Conservation (phyloP, 1,140 invertebrate genomes). For the Holotrichia oblita region DNA sequence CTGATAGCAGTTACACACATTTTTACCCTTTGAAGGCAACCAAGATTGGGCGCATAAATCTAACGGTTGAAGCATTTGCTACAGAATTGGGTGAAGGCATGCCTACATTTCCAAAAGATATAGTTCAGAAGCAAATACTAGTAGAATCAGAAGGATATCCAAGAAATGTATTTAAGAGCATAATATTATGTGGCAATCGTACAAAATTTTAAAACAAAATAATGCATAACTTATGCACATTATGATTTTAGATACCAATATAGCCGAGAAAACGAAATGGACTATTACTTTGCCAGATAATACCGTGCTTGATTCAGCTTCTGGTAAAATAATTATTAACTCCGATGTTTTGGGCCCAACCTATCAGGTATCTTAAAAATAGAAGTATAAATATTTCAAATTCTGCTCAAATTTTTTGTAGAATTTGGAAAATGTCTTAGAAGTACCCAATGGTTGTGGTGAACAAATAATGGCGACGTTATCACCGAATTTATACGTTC, state of each 20-base stretch:
- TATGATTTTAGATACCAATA: conserved; percentile 28
- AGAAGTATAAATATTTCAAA: too few species aligned
- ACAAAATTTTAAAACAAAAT: not conserved
- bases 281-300: conserved; percentile 57
- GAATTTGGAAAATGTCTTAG: conserved; percentile 67
- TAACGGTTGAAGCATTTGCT: conserved; percentile 59
- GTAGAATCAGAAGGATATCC: conserved; percentile 69
- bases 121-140: conserved; percentile 64
- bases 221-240: not conserved
- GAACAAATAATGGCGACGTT: conserved; percentile 85
- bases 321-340: conserved; percentile 64
- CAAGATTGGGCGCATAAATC: conserved; percentile 47
- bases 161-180: conserved; percentile 63
- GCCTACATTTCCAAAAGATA: conserved; percentile 60
- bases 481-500: conserved; percentile 77
- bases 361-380: conserved; percentile 39
- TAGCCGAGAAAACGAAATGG: conserved; percentile 47
- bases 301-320: conserved; percentile 63
- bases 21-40: too few species aligned
- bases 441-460: conserved; percentile 73
- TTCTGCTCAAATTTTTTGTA: conserved; percentile 40
- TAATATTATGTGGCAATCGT: conserved; percentile 63
- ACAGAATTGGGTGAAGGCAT: conserved; percentile 66
- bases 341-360: conserved; percentile 70
- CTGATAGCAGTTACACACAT: too few species aligned